Conservation (phyloP, 2,888 invertebrate species). For the Lagria hirta region DNA sequence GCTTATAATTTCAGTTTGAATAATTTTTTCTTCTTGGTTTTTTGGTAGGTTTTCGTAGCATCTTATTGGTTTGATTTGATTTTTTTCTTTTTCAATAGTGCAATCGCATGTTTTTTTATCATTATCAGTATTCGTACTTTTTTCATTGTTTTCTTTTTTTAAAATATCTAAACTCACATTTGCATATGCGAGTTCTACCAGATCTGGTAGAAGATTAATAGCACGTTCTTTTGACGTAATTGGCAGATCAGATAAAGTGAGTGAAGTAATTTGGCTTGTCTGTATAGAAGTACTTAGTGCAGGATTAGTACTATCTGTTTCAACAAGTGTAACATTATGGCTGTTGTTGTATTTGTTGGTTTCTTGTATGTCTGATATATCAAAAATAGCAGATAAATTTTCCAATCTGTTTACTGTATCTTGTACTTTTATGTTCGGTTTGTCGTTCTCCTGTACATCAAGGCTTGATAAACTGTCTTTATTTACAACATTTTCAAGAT, state of each 20-base stretch:
- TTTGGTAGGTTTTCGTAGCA: too few relatives aligned
- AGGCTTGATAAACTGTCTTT: conserved; percentile 47
- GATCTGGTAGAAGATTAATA: conserved; percentile 14
- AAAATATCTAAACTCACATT: not conserved
- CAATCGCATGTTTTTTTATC: not conserved
- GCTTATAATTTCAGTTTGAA: conserved; percentile 35
- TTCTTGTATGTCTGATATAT: too few relatives aligned
- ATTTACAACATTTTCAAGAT: conserved; percentile 45
- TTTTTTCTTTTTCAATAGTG: conserved; percentile 1
- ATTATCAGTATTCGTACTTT: too few relatives aligned
- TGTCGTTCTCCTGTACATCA: conserved; percentile 37
- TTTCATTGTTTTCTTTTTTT: conserved; percentile 9
- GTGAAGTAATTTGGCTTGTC: too few relatives aligned
- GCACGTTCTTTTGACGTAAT: not conserved
- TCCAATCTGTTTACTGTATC: too few relatives aligned
- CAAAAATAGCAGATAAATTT: not conserved
- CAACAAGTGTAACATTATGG: too few relatives aligned
- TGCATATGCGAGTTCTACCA: conserved; percentile 6
- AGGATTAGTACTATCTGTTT: too few relatives aligned
- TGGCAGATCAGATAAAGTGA: too few relatives aligned
- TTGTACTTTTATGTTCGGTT: too few relatives aligned
- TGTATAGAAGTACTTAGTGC: too few relatives aligned
- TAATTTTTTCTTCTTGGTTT: conserved; percentile 2
- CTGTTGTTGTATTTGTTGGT: too few relatives aligned
- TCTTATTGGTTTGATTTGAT: too few relatives aligned